A percentile compares a stretch with the other conserved stretches of the same genome.
phyloP scores from a whole-genome alignment of 2,888 invertebrate genomes.

The Hypolimnas misippus region DNA sequence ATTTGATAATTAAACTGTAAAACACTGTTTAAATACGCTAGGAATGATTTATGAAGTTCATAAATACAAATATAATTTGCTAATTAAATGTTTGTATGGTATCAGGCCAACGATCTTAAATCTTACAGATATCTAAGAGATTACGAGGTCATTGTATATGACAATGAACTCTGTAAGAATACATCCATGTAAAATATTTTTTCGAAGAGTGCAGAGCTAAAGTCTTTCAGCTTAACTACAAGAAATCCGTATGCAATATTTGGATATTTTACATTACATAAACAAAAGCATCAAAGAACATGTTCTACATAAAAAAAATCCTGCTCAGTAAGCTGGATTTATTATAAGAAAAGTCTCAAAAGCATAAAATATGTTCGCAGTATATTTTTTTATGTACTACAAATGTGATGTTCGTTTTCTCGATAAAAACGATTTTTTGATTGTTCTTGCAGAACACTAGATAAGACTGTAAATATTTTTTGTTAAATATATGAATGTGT shows the following conservation, averaged over 20 bases:
- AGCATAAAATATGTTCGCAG: neutral
- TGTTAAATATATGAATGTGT: slow-evolving; percentile 63
- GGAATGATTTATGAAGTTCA: no score
- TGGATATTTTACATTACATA: no score
- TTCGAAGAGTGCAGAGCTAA: neutral
- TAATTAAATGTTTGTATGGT: neutral
- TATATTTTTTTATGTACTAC: neutral
- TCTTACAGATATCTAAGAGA: no score
- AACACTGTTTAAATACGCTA: no score
- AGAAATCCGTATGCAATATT: no score
- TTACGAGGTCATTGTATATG: neutral
- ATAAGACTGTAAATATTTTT: slow-evolving; percentile 73
- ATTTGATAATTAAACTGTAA: neutral
- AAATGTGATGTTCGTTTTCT: slow-evolving; percentile 10
- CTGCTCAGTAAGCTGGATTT: neutral
- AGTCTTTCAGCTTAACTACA: neutral
- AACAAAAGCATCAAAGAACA: no score
- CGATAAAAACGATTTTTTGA: slow-evolving; percentile 11
- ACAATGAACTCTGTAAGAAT: neutral
- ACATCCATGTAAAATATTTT: neutral
- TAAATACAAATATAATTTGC: neutral
- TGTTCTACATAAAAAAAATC: neutral
- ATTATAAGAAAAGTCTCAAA: neutral
- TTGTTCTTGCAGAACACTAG: slow-evolving; percentile 40
- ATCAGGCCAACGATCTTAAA: neutral